Evolutionary conservation across 2,888 invertebrate genomes (phyloP), one percentile per base, ranked within the genome.

Genomic region (Arctia plantaginis): DNA sequence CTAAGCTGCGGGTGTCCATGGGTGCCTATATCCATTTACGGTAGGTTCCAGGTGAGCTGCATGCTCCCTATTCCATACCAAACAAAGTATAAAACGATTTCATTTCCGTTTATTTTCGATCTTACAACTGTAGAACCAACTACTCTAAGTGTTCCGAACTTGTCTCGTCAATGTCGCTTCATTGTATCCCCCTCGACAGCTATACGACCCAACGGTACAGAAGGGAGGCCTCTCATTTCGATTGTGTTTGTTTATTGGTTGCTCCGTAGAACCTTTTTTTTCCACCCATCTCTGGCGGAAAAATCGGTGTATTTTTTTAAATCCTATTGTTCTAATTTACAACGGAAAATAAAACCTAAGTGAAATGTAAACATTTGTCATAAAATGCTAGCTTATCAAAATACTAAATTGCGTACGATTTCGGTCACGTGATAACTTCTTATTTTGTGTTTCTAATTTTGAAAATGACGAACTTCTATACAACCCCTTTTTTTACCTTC

Each of bases 151-250:
- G 47, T 69, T 35, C 44, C 30, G 44, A 55, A 69, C 69, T 55
- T 33, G 55, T 27, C 69, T 18, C 27, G 18, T 51, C 35, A 69
- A 69, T 69, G 69, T 69, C 51, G 47, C 23, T 55, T 33, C 35
- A 69, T 55, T 69, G 69, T 69, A 51, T 69, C 35, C 33, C 33
- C 33, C 51, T 47, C 30, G 47, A 55, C 33, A 68, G 20, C 47
- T 51, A 44, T 39, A 35, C 35, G 39, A 23, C 3, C 65, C 35
- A 35, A 65, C 20, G 35, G 23, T 13, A 65, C 23, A 8, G 10
- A 20, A 35, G 1, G 65, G 39, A 41, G n/a, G 67, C 18, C 44
- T 47, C 18, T 44, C 35, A 23, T 33, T 55, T n/a, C 55, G 69
- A 69, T 69, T 69, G 23, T 35, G 55, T 20, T 33, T 51, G 35